These are phyloP conservation scores for Pristionchus mayeri DNA, from an alignment of 2,888 invertebrate species.

Conservation along the genomic window DNA sequence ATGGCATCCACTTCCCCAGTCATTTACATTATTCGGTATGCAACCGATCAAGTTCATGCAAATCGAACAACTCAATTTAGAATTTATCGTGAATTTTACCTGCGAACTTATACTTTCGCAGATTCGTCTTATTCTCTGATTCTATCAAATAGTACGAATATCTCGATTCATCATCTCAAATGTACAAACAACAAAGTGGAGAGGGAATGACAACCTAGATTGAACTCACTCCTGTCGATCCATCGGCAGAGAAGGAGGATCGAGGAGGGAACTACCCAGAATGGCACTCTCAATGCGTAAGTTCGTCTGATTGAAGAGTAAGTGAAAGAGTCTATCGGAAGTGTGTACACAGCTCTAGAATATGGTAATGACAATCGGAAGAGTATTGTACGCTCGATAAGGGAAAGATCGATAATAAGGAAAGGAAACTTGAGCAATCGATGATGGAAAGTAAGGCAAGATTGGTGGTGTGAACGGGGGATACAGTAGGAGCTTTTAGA, in stretches of 20 bases:
- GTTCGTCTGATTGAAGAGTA: slow-evolving; percentile 31
- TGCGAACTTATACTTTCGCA: slow-evolving; percentile 5
- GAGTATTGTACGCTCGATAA: slow-evolving; percentile 10
- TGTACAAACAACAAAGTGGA: slow-evolving; percentile 20
- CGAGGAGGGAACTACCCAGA: neutral
- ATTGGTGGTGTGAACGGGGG: neutral
- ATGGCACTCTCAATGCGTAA: slow-evolving; percentile 36
- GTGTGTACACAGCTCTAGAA: slow-evolving; percentile 31
- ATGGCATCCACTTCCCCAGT: neutral
- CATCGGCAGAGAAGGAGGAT: neutral
- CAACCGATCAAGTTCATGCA: slow-evolving; percentile 24
- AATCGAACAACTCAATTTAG: neutral
- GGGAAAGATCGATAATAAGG: slow-evolving; percentile 33
- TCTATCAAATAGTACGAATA: neutral
- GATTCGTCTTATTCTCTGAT: slow-evolving; percentile 5
- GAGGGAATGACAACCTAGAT: neutral
- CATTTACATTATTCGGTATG: slow-evolving; percentile 35
- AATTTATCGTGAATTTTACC: slow-evolving; percentile 14
- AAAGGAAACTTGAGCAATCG: slow-evolving; percentile 26
- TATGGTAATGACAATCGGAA: slow-evolving; percentile 36
- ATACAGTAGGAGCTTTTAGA: slow-evolving; percentile 27
- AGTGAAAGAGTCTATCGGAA: slow-evolving; percentile 33
- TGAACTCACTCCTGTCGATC: neutral
- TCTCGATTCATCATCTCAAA: slow-evolving; percentile 34
- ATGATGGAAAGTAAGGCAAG: slow-evolving; percentile 39